These are phyloP conservation scores for Polypedilum pembai DNA, from an alignment of 1,140 invertebrate species.

Conservation along the genomic window DNA sequence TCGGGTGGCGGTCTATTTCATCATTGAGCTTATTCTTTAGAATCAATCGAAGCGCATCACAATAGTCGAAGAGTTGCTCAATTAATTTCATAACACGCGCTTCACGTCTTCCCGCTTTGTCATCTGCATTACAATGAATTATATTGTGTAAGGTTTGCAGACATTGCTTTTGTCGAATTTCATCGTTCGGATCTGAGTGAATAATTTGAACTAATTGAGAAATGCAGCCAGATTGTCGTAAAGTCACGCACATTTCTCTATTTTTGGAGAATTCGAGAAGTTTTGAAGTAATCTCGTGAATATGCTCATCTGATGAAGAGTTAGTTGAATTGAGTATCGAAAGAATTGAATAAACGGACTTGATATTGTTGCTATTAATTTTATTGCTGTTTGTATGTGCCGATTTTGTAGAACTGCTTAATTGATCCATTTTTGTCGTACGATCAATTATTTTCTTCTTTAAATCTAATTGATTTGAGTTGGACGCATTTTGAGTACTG, in stretches of 20 bases:
- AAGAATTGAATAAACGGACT: slow-evolving; percentile 85
- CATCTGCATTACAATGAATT: slow-evolving; percentile 85
- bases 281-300: slow-evolving; percentile 69
- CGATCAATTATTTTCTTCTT: slow-evolving; percentile 2
- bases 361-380: slow-evolving; percentile 63
- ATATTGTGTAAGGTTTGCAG: slow-evolving; percentile 81
- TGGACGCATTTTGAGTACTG: background rate
- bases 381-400: background rate
- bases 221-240: slow-evolving; percentile 87
- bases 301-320: slow-evolving; percentile 48
- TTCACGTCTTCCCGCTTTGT: slow-evolving; percentile 79
- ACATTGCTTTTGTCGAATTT: slow-evolving; percentile 68
- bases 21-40: slow-evolving; percentile 52
- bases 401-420: background rate
- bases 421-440: slow-evolving; percentile 4
- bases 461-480: background rate
- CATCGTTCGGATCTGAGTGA: slow-evolving; percentile 65
- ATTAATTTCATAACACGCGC: slow-evolving; percentile 73
- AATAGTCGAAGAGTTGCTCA: slow-evolving; percentile 73
- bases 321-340: slow-evolving; percentile 78
- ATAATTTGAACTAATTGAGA: slow-evolving; percentile 87
- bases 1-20: slow-evolving; percentile 73
- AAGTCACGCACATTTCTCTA: slow-evolving; percentile 81
- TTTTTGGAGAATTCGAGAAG: slow-evolving; percentile 85
- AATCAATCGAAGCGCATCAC: slow-evolving; percentile 53